Base-by-base conservation (phyloP, 92 coral and sea anemone species). In the Bergia puertoricense region DNA sequence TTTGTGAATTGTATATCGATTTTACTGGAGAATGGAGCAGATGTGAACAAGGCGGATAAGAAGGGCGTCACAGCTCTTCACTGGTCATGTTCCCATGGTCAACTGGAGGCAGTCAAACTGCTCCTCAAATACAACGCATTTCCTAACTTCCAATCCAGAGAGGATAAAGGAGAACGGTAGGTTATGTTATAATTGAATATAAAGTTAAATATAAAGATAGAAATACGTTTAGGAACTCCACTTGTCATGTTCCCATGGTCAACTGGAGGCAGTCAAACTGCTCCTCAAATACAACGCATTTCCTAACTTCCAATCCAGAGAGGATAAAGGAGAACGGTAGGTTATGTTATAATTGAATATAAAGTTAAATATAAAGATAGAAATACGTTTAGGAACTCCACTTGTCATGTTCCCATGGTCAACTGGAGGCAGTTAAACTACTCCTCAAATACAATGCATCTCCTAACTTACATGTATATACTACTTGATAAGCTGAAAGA, bases 71-170 rank as follows among this genome's bases (percentile, higher is more conserved):
- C 98, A 1, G 94, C 96, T 37, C 90, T 97, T 10, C 99, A 97
- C 91, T 90, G 96, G 94, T 91, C 96, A 20, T 94, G 98, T 81
- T 90, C 94, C 51, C 89, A 95, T 46, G 99, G 99, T 73, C 99
- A 97, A 81, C 87, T 97, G 51, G 97, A 97, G 74, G 98, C 99
- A 20, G 99, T 97, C 38, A 95, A 97, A 85, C 93, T 97, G 59
- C 92, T 97, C 66, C 90, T 97, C 15, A 90, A 89, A 50, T 75
- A 90, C 77, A 81, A 90, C 79, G 97, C 99, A 22, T 97, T 95
- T 82, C 96, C 94, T 6, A 97, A 97, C 93, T 93, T 90, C 88
- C 84, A 80, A 36, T 54, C 84, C 4, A 90, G 78, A 42, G 95
- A 95, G 43, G 88, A 40, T 2, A 91, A 91, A 68, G 93, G 92